phyloP scores from a whole-genome alignment of 2,797 vertebrate species.

The Siniperca obscura region DNA sequence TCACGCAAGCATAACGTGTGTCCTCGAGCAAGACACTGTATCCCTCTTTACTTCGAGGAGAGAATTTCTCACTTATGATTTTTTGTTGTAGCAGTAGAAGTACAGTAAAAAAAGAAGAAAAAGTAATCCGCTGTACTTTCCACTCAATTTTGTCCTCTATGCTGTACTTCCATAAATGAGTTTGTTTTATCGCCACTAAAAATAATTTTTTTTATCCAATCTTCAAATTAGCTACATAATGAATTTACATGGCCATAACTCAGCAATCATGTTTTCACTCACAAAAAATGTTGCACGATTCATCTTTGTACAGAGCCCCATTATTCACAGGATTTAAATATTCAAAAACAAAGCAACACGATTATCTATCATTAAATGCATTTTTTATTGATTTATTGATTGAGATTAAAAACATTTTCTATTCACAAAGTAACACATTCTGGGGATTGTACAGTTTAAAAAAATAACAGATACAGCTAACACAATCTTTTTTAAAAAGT shows the following conservation, averaged over 20 bases:
- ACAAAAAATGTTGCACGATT: background rate
- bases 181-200: background rate
- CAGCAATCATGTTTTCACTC: background rate
- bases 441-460: background rate
- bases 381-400: background rate
- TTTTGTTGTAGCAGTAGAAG: background rate
- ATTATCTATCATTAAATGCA: background rate
- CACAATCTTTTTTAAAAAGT: too few relatives aligned
- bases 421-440: background rate
- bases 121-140: background rate
- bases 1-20: conserved; percentile 1
- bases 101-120: background rate
- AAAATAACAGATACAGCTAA: background rate
- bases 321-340: background rate
- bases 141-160: background rate
- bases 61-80: background rate
- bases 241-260: background rate
- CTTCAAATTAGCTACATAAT: background rate
- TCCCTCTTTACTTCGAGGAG: background rate
- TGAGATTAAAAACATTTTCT: background rate
- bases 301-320: background rate
- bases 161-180: background rate
- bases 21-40: background rate
- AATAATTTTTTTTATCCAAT: background rate
- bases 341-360: background rate